A percentile compares a stretch with the other conserved stretches of the same genome.
Evolutionary conservation across 2,888 invertebrate species (phyloP).

Genomic region (Octodonta nipae): DNA sequence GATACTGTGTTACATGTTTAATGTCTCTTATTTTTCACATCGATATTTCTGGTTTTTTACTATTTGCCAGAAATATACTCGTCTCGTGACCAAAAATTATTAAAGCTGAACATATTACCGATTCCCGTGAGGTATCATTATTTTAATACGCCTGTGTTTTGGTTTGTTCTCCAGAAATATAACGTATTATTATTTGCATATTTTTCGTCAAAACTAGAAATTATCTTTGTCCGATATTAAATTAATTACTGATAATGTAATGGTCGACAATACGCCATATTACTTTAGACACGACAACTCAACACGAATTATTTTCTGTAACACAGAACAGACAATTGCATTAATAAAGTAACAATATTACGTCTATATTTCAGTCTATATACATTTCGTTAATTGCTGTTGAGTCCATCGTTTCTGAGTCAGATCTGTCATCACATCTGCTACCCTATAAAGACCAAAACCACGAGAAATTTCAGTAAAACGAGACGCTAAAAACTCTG

Average conservation of each 20-base stretch:
- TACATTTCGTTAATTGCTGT: no score
- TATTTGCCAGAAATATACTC: constrained; percentile 4
- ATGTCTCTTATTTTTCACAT: constrained; percentile 22
- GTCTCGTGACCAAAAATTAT: constrained; percentile 20
- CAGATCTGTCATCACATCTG: no score
- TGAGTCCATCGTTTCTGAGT: no score
- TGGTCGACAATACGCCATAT: constrained; percentile 24
- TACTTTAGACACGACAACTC: constrained; percentile 29
- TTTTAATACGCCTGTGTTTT: constrained; percentile 17
- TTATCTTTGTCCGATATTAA: constrained; percentile 9
- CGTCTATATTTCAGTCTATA: no score
- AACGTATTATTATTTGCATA: constrained; percentile 20
- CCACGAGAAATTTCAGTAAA: no score
- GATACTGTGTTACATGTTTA: constrained; percentile 20
- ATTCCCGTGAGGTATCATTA: constrained; percentile 20
- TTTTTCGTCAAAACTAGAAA: constrained; percentile 17
- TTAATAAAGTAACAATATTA: no score
- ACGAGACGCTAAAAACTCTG: no score
- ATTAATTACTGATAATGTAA: constrained; percentile 14
- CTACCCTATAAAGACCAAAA: no score
- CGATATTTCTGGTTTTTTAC: constrained; percentile 16
- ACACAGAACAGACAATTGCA: no score
- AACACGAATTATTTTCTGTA: no score
- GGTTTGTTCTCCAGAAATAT: constrained; percentile 6
- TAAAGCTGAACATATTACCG: constrained; percentile 21